Conservation (phyloP, 2,113 vertebrate species). For the Aleadryas rufinucha region DNA sequence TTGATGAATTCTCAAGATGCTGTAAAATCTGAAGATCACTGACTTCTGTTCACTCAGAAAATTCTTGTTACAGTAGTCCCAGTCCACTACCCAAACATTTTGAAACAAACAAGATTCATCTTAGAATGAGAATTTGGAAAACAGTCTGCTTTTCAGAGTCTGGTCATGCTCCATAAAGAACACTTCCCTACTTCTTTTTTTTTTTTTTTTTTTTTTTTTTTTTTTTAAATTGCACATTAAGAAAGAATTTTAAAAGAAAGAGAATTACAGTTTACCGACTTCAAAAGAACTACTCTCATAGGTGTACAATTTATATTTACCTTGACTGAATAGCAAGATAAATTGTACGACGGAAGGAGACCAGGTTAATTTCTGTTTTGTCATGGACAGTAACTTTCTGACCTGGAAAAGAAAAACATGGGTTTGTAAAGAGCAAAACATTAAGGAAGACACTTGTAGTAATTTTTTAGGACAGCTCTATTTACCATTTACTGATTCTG, state of each 20-base stretch:
- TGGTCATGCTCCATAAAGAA: not conserved
- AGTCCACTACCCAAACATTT: not conserved
- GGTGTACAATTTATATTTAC: constrained; percentile 60
- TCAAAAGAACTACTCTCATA: not conserved
- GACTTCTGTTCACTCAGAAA: not conserved
- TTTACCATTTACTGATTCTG: not conserved
- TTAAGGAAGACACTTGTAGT: not conserved
- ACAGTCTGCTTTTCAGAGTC: not conserved
- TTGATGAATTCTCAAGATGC: not conserved
- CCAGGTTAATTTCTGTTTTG: constrained; percentile 96
- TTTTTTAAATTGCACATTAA: not conserved
- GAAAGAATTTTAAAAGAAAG: not conserved
- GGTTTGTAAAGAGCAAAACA: not conserved
- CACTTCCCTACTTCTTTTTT: accelerated
- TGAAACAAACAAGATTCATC: not conserved
- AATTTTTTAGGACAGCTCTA: not conserved
- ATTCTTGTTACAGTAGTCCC: not conserved
- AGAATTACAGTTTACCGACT: not conserved
- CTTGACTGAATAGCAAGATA: constrained; percentile 99
- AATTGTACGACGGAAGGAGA: constrained; percentile 95
- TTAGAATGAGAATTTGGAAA: not conserved
- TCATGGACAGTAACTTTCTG: constrained; percentile 95
- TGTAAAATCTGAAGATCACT: not conserved
- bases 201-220: not conserved
- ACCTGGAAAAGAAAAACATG: constrained; percentile 62